Conservation (phyloP, 2,888 invertebrate species). For the Ophraella communa region DNA sequence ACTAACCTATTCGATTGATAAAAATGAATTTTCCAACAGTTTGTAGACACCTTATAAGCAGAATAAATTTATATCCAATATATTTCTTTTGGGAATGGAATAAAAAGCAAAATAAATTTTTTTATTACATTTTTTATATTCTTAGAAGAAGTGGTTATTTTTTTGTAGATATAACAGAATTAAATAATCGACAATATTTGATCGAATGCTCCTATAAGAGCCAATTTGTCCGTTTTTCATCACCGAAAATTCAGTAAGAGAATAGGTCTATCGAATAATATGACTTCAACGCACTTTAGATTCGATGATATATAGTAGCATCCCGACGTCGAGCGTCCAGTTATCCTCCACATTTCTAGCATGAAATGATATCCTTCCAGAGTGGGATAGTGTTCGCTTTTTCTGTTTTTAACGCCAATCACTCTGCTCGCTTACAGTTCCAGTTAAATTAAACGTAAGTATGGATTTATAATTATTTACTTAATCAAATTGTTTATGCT, state of each 20-base stretch:
- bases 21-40: too few species aligned
- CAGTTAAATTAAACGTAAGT: conserved; percentile 5
- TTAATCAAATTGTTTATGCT: conserved; percentile 5
- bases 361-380: conserved; percentile 28
- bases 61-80: too few species aligned
- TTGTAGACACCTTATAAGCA: too few species aligned
- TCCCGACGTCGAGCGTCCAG: conserved; percentile 50
- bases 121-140: background rate
- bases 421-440: background rate
- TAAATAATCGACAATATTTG: background rate
- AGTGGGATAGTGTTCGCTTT: conserved; percentile 13
- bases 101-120: background rate
- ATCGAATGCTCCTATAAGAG: background rate
- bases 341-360: conserved; percentile 41
- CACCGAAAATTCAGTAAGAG: background rate
- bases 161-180: background rate
- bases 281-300: conserved; percentile 33
- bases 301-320: conserved; percentile 48
- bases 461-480: background rate
- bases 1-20: too few species aligned
- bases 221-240: background rate
- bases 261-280: conserved; percentile 17
- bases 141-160: background rate
- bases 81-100: too few species aligned
- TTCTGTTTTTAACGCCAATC: background rate